Evolutionary conservation across 2,797 vertebrate genomes (phyloP), one percentile per base, ranked within the genome.

Genomic region (Glyptemys insculpta): DNA sequence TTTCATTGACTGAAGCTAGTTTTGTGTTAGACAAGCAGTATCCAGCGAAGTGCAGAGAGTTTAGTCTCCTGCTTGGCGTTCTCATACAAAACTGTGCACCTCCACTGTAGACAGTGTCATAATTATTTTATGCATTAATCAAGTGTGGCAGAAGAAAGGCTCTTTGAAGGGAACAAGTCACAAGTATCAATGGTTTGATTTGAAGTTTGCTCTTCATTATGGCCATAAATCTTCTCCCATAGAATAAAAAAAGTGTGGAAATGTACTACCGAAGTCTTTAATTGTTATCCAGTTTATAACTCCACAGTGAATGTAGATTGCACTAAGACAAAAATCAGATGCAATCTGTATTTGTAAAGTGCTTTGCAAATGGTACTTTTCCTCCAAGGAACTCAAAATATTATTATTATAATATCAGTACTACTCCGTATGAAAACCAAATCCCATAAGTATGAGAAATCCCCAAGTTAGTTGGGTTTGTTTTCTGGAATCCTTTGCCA

Each of bases 391-490:
- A 62, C 44, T 86, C 18, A 12, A 76, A 86, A 68, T 47, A 5
- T 23, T 93, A 93, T 84, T 79, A 90, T 89, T 92, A 88, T 81
- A 68, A 92, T 86, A n/a, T 10, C 47, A 94, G 44, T 88, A 88
- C 10, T n/a, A 25, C 41, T 9, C 10, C 79, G 2, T 88, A 31
- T 81, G 89, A 93, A 97, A 91, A 83, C 57, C 0, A 41, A 79
- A 88, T 83, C 53, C 88, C 34, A 14, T 91, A 83, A 76, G 56
- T 83, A 68, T 89, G 68, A 50, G n/a, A 88, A 89, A 65, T 12
- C 62, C 34, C 4, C 31, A 65, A 31, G 34, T 65, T 65, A n/a
- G 31, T 18, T 65, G 15, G 62, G 16, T 65, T 65, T 65, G 62
- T 65, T 65, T 65, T 65, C 16, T n/a, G 62, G 6, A 65, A n/a